Conservation (phyloP, 2,888 invertebrate species). For the Seira musarum region DNA sequence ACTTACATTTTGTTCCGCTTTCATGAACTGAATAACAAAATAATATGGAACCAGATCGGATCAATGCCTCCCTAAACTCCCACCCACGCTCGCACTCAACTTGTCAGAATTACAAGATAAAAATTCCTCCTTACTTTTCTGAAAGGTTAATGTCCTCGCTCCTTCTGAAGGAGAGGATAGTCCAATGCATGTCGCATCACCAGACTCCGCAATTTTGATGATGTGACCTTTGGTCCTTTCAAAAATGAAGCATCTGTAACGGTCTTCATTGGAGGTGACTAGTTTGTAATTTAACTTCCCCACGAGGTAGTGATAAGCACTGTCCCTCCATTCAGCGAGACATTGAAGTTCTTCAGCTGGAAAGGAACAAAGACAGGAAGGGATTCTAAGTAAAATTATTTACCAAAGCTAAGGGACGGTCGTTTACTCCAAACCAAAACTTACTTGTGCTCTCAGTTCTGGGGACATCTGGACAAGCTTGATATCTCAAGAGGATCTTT, state of each 20-base stretch:
- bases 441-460: constrained; percentile 85
- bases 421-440: constrained; percentile 58
- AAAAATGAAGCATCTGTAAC: constrained; percentile 95
- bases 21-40: constrained; percentile 43
- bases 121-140: constrained; percentile 80
- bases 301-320: constrained; percentile 90
- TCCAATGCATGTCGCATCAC: constrained; percentile 94
- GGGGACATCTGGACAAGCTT: constrained; percentile 85
- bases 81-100: background rate
- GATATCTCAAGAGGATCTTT: constrained; percentile 83
- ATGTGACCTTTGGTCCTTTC: constrained; percentile 72
- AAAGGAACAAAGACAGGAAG: constrained; percentile 23
- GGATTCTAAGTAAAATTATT: background rate
- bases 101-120: no score
- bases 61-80: background rate
- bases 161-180: constrained; percentile 89
- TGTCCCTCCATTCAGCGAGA: constrained; percentile 94
- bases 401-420: background rate
- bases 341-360: constrained; percentile 93
- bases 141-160: constrained; percentile 85
- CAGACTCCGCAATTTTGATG: constrained; percentile 86
- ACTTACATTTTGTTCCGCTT: constrained; percentile 76
- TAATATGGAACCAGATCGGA: background rate
- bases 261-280: constrained; percentile 84
- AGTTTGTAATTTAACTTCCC: constrained; percentile 92